A percentile compares a stretch with the other conserved stretches of the same genome.
phyloP scores from a whole-genome alignment of 2,888 invertebrate genomes.

The Pristionchus mayeri region DNA sequence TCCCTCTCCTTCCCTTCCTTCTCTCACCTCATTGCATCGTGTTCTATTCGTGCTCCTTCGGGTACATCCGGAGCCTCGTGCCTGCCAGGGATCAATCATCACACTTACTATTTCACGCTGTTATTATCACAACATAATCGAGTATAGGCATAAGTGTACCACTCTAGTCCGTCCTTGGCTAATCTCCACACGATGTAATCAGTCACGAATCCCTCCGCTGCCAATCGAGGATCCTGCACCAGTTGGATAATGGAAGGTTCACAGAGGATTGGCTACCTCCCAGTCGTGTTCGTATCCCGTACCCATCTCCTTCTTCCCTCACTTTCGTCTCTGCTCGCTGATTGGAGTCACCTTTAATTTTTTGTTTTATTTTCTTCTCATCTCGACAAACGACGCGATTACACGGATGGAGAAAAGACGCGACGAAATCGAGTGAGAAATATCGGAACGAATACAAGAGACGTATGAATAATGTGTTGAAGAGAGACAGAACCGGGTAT shows the following conservation, averaged over 20 bases:
- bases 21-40: constrained; percentile 45
- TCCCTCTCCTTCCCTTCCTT: not conserved
- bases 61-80: constrained; percentile 44
- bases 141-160: not conserved
- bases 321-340: constrained; percentile 24
- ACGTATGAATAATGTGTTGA: not conserved
- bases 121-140: not conserved
- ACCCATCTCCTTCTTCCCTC: constrained; percentile 32
- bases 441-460: constrained; percentile 18
- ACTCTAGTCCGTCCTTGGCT: constrained; percentile 24
- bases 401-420: not conserved
- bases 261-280: constrained; percentile 50
- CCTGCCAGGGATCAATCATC: not conserved
- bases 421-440: constrained; percentile 21
- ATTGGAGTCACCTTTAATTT: constrained; percentile 39
- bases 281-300: constrained; percentile 47
- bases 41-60: constrained; percentile 1
- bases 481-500: constrained; percentile 12
- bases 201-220: constrained; percentile 61
- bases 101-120: not conserved
- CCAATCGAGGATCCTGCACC: constrained; percentile 57
- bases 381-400: constrained; percentile 37
- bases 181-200: constrained; percentile 44
- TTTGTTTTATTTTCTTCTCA: constrained; percentile 43
- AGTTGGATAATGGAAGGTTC: not conserved